Conservation (phyloP, 2,113 vertebrate genomes). For the Pterocles orientalis region DNA sequence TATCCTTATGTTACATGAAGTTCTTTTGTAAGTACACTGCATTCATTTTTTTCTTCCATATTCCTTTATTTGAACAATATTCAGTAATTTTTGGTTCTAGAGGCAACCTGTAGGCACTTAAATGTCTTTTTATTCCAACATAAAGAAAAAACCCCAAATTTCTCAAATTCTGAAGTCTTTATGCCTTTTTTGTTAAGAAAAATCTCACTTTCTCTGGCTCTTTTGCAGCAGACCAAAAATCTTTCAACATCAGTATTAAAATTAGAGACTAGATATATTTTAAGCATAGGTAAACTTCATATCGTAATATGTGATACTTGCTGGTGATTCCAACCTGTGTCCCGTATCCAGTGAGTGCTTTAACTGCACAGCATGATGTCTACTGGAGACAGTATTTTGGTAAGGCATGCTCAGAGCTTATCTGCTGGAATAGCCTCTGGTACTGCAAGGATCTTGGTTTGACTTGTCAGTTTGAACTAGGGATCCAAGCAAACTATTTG, state of each 20-base stretch:
- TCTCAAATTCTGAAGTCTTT: not conserved
- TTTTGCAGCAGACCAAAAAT: not conserved
- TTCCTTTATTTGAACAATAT: not conserved
- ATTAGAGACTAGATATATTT: not conserved
- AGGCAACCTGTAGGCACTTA: not conserved
- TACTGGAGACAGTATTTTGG: not conserved
- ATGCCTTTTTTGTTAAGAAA: not conserved
- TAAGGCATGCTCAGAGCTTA: not conserved
- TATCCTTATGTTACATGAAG: conserved; percentile 74
- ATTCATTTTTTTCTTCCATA: not conserved
- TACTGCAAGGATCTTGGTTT: not conserved
- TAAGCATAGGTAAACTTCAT: not conserved
- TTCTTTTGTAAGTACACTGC: conserved; percentile 69
- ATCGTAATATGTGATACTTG: not conserved
- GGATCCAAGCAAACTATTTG: not conserved
- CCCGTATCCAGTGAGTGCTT: not conserved
- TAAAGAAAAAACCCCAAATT: not conserved
- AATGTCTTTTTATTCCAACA: not conserved
- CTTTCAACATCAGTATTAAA: not conserved
- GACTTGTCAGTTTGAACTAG: not conserved
- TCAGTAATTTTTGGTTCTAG: not conserved
- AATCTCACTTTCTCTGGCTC: not conserved
- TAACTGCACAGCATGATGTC: not conserved
- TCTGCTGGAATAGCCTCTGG: not conserved
- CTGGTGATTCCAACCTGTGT: not conserved